Conservation (phyloP, 2,888 invertebrate species). For the Mantis religiosa region DNA sequence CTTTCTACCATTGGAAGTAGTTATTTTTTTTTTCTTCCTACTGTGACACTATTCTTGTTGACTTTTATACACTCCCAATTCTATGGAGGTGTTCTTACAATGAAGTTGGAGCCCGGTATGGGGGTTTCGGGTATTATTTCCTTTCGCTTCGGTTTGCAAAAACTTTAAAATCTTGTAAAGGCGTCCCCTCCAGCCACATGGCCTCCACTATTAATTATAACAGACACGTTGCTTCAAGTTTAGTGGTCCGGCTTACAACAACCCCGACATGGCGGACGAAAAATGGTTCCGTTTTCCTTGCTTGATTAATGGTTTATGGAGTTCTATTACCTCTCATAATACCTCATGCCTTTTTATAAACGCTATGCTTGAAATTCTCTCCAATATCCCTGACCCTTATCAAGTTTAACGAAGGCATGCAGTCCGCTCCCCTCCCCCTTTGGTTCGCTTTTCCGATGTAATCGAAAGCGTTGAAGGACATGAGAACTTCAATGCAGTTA, state of each 20-base stretch:
- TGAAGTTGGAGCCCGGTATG: background rate
- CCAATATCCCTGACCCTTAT: background rate
- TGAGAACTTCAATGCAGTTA: background rate
- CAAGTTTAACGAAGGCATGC: background rate
- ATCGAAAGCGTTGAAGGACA: background rate
- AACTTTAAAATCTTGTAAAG: background rate
- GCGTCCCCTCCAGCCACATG: background rate
- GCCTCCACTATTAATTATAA: slow-evolving; percentile 11
- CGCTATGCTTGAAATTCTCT: background rate
- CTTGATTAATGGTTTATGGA: slow-evolving; percentile 11
- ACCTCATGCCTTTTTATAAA: background rate
- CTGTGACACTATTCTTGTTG: background rate
- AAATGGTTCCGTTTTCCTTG: slow-evolving; percentile 13
- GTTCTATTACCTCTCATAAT: background rate
- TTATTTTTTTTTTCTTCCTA: background rate
- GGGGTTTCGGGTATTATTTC: background rate
- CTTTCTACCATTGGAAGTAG: background rate
- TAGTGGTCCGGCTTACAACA: background rate
- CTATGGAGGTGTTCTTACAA: background rate
- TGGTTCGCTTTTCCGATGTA: background rate
- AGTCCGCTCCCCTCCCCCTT: background rate
- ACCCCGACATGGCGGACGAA: background rate
- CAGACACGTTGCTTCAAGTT: background rate
- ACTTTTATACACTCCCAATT: background rate
- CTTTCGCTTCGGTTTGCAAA: slow-evolving; percentile 2